These are phyloP conservation scores for Muraenolepis orangiensis DNA, from an alignment of 2,797 vertebrate genomes.

Conservation along the genomic window DNA sequence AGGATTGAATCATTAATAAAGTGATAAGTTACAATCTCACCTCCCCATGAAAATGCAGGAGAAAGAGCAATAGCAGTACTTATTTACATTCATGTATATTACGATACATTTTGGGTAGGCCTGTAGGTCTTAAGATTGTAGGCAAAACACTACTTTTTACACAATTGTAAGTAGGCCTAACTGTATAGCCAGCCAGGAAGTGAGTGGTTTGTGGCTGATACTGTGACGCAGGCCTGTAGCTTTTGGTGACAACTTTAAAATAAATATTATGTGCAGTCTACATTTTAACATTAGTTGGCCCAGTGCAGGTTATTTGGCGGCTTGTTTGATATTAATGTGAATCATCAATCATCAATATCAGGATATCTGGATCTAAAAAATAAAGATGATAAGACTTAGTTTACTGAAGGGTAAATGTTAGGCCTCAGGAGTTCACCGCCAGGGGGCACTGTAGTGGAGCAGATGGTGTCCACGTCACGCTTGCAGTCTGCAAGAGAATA, in stretches of 20 bases:
- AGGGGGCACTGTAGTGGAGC: not conserved
- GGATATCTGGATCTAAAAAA: too few relatives aligned
- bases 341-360: too few relatives aligned
- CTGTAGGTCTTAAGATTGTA: too few relatives aligned
- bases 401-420: too few relatives aligned
- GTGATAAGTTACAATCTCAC: not conserved
- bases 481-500: not conserved
- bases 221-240: not conserved
- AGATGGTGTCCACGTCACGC: not conserved
- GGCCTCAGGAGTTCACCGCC: not conserved
- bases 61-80: too few relatives aligned
- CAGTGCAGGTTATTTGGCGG: too few relatives aligned
- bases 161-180: not conserved
- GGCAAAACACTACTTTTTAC: not conserved
- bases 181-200: not conserved
- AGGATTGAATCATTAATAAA: not conserved
- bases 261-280: too few relatives aligned
- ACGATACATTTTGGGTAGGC: not conserved
- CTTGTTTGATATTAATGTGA: too few relatives aligned
- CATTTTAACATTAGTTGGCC: too few relatives aligned
- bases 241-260: too few relatives aligned
- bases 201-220: not conserved
- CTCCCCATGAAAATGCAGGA: not conserved
- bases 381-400: too few relatives aligned
- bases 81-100: too few relatives aligned